Evolutionary conservation across 2,797 vertebrate genomes (phyloP), one percentile per base, ranked within the genome.

Genomic region (Siniperca undulata): DNA sequence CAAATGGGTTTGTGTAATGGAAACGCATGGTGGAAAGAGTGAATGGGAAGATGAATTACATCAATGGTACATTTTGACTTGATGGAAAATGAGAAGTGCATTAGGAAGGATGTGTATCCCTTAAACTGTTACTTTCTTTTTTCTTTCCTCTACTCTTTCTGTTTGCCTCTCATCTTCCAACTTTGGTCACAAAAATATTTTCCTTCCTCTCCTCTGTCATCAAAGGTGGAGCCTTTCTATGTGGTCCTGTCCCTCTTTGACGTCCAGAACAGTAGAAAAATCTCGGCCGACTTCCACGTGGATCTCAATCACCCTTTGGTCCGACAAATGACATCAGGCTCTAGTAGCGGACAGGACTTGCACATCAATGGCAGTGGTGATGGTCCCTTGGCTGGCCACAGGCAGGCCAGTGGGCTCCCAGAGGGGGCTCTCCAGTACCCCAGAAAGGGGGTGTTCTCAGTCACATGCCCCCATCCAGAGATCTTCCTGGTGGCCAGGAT

Each of bases 401-500:
- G 87, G 69, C 91, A 94, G 66, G 91, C 93, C 59, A 93, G 92
- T 9, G 82, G 93, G 27, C 93, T 97, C 69, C 95, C 96, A 0
- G 96, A 97, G 22, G 94, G 91, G 1, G 89, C 96, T 59, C 94
- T 99, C 59, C 96, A 96, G 79, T 98, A 97, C 87, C 97, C 97
- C 4, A 97, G 93, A 88, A 97, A 99, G 95, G 98, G 97, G 53
- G 96, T 99, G 90, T 99, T 99, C 89, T 99, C 98, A 2, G 97
- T 99, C 85, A 98, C 97, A 0, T 99, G 97, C 91, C 99, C 99
- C 40, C 98, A 99, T 82, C 97, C 97, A 1, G 99, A 99, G 84
- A 98, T 99, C 94, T 99, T 99, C 92, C 95, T 99, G 0, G 97
- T 99, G 91, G 99, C 98, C 42, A 95, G 97, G 84, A 96, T 99